Conservation (phyloP, 2,888 invertebrate genomes). For the Acanthosoma haemorrhoidale region DNA sequence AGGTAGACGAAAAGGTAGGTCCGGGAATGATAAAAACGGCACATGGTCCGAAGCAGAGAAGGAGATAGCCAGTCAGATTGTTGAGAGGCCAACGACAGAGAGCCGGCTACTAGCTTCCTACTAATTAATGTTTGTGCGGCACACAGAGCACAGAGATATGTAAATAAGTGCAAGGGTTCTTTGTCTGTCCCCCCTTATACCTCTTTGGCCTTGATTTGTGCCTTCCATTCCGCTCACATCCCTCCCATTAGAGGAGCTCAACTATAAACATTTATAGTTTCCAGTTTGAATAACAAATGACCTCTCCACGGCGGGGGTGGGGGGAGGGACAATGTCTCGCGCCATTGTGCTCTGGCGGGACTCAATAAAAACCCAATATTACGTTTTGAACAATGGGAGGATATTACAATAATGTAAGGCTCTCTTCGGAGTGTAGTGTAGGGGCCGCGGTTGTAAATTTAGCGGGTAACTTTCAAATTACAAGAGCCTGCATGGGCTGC, state of each 20-base stretch:
- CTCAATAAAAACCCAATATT: slow-evolving; percentile 29
- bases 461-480: slow-evolving; percentile 7
- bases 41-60: no score
- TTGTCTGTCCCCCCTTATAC: slow-evolving; percentile 11
- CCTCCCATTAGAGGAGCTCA: slow-evolving; percentile 27
- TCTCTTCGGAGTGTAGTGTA: not conserved
- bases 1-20: no score
- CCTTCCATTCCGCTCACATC: slow-evolving; percentile 26
- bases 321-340: not conserved
- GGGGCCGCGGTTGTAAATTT: slow-evolving; percentile 2
- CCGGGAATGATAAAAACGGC: no score
- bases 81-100: no score
- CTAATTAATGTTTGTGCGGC: not conserved
- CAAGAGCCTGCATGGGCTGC: not conserved
- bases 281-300: slow-evolving; percentile 30
- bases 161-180: slow-evolving; percentile 21
- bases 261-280: slow-evolving; percentile 32
- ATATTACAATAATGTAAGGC: slow-evolving; percentile 27
- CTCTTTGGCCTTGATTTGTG: slow-evolving; percentile 15
- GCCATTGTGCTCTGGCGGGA: slow-evolving; percentile 13
- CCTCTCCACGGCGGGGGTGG: not conserved
- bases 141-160: slow-evolving; percentile 9
- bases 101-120: no score
- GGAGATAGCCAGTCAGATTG: no score
- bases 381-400: slow-evolving; percentile 26